phyloP scores from a whole-genome alignment of 2,113 vertebrate species.

The Gobiocypris rarus region DNA sequence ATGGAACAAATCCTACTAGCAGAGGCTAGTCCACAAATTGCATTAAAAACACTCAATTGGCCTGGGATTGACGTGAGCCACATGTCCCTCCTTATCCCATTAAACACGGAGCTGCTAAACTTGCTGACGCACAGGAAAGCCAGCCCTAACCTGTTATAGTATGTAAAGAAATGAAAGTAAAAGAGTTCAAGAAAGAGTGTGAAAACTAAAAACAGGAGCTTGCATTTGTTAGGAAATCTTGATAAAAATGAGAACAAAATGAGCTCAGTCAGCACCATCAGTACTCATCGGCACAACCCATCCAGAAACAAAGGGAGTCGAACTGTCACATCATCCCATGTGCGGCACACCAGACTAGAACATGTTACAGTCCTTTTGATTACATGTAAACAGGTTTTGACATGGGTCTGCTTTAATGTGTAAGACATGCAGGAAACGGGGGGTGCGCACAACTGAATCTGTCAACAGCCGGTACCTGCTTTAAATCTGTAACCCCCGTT shows the following conservation, averaged over 20 bases:
- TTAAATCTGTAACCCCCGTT: constrained; percentile 79
- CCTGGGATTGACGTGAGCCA: constrained; percentile 81
- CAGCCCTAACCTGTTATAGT: constrained; percentile 42
- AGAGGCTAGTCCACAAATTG: constrained; percentile 81
- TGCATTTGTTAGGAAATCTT: background rate
- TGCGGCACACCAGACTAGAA: constrained; percentile 74
- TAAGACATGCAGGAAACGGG: constrained; percentile 72
- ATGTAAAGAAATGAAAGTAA: constrained; percentile 42
- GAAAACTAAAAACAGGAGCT: constrained; percentile 49
- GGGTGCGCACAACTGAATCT: constrained; percentile 71
- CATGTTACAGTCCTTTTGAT: constrained; percentile 77
- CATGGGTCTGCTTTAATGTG: constrained; percentile 76
- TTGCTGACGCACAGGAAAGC: constrained; percentile 73
- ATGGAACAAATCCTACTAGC: constrained; percentile 85
- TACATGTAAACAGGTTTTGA: constrained; percentile 82
- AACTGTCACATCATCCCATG: constrained; percentile 76
- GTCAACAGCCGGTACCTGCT: constrained; percentile 81
- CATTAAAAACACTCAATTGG: constrained; percentile 84
- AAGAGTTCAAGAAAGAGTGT: constrained; percentile 52
- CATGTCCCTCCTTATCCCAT: constrained; percentile 83
- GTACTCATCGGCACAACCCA: constrained; percentile 50
- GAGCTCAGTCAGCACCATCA: constrained; percentile 21
- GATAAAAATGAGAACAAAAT: constrained; percentile 16
- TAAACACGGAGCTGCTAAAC: constrained; percentile 82
- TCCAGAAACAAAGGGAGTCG: constrained; percentile 64